A percentile compares a stretch with the other conserved stretches of the same genome.
phyloP scores from a whole-genome alignment of 2,888 invertebrate genomes.

The Tenthredo amoena region DNA sequence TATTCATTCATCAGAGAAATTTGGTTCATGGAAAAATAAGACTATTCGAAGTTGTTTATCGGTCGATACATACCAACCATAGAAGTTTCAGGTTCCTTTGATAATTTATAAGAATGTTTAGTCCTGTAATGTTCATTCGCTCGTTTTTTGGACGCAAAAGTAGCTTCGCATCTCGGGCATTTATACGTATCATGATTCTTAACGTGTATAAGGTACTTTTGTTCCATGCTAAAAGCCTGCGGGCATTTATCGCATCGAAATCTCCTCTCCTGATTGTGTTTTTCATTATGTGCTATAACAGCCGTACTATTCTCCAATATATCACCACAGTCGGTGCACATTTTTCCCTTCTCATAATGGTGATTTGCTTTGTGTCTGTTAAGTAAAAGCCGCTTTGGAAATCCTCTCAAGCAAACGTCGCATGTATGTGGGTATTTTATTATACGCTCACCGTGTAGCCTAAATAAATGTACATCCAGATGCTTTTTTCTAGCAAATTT shows the following conservation, averaged over 20 bases:
- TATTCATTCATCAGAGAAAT: slow-evolving; percentile 19
- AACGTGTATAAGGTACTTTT: slow-evolving; percentile 72
- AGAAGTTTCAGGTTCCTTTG: slow-evolving; percentile 56
- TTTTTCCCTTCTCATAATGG: slow-evolving; percentile 69
- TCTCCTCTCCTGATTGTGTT: slow-evolving; percentile 68
- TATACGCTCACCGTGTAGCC: slow-evolving; percentile 68
- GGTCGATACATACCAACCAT: slow-evolving; percentile 60
- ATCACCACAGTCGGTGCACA: slow-evolving; percentile 72
- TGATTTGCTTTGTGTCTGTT: slow-evolving; percentile 72
- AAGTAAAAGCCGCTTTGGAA: slow-evolving; percentile 66
- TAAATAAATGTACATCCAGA: slow-evolving; percentile 71
- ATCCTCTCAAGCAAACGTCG: slow-evolving; percentile 65
- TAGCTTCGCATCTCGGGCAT: slow-evolving; percentile 72
- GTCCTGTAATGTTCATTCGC: slow-evolving; percentile 65
- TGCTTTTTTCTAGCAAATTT: slow-evolving; percentile 72
- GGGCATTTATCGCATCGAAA: slow-evolving; percentile 71
- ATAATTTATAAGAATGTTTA: slow-evolving; percentile 59
- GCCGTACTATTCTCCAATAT: slow-evolving; percentile 66
- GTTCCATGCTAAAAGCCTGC: slow-evolving; percentile 71
- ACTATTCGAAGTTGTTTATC: not conserved
- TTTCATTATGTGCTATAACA: slow-evolving; percentile 66
- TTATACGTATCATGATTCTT: slow-evolving; percentile 74
- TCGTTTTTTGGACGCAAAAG: slow-evolving; percentile 71
- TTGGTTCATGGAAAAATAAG: slow-evolving; percentile 34
- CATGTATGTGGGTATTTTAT: slow-evolving; percentile 65